Percentiles rank a stretch among this genome's conserved stretches.
phyloP scores from a whole-genome alignment of 2,113 vertebrate species.

The Philantomba maxwellii region DNA sequence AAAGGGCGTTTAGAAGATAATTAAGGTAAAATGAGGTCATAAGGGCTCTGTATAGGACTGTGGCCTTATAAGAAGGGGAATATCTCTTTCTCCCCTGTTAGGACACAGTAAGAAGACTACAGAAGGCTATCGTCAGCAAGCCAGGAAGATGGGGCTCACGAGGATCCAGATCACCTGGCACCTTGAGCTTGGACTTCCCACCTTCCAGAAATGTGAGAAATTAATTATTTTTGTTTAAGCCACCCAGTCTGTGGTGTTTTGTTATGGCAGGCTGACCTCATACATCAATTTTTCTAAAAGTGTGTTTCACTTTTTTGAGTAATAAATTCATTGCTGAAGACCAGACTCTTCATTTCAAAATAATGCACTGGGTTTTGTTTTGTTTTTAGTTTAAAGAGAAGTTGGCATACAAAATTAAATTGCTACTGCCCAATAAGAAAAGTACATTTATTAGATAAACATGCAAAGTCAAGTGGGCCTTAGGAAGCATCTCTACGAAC shows the following conservation, averaged over 20 bases:
- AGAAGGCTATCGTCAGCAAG: neutral
- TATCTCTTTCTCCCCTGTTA: neutral
- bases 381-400: neutral
- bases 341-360: neutral
- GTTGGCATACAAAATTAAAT: neutral
- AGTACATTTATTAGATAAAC: neutral
- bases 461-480: neutral
- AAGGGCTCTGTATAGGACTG: neutral
- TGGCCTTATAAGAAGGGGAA: neutral
- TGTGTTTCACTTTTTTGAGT: neutral
- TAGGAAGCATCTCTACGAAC: neutral
- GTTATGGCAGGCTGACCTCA: neutral
- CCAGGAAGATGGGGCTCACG: neutral
- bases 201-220: neutral
- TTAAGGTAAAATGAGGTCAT: neutral
- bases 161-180: neutral
- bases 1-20: neutral
- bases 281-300: neutral
- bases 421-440: neutral
- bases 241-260: neutral
- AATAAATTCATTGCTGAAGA: neutral
- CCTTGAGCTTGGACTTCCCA: neutral
- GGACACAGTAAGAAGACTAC: neutral
- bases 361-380: neutral
- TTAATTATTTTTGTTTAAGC: neutral